Evolutionary conservation across 2,797 vertebrate genomes (phyloP).

Genomic region (Arnoldichthys spilopterus): DNA sequence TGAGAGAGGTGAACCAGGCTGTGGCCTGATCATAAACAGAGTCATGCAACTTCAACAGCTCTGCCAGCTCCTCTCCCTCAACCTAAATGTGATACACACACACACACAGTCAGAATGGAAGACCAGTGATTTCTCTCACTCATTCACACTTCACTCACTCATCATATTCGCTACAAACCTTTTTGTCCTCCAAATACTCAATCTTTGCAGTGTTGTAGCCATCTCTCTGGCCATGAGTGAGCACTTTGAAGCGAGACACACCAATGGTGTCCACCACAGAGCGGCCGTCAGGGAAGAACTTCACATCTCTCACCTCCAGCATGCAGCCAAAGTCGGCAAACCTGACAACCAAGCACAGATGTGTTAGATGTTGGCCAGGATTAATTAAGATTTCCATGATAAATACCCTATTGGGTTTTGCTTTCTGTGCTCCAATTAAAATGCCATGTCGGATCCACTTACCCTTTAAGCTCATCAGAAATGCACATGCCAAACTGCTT

Average conservation of each 20-base stretch:
- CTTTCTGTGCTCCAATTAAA: neutral
- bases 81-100: conserved; percentile 71
- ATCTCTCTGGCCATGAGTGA: conserved; percentile 89
- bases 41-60: conserved; percentile 86
- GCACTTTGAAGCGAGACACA: conserved; percentile 86
- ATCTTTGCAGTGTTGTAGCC: conserved; percentile 94
- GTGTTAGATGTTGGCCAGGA: neutral
- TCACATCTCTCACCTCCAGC: conserved; percentile 90
- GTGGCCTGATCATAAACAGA: conserved; percentile 90
- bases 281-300: conserved; percentile 91
- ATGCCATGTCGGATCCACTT: conserved; percentile 55
- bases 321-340: conserved; percentile 93
- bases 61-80: conserved; percentile 85
- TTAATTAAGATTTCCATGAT: neutral
- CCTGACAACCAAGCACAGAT: conserved; percentile 61
- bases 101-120: conserved; percentile 16
- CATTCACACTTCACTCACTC: neutral
- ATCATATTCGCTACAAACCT: conserved; percentile 73
- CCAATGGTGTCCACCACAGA: conserved; percentile 91
- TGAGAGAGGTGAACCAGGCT: conserved; percentile 91
- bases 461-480: conserved; percentile 89
- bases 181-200: conserved; percentile 91
- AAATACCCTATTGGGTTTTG: neutral
- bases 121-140: conserved; percentile 22
- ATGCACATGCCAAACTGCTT: conserved; percentile 95